These are phyloP conservation scores for Fregetta grallaria DNA, from an alignment of 2,113 vertebrate species.

Conservation along the genomic window DNA sequence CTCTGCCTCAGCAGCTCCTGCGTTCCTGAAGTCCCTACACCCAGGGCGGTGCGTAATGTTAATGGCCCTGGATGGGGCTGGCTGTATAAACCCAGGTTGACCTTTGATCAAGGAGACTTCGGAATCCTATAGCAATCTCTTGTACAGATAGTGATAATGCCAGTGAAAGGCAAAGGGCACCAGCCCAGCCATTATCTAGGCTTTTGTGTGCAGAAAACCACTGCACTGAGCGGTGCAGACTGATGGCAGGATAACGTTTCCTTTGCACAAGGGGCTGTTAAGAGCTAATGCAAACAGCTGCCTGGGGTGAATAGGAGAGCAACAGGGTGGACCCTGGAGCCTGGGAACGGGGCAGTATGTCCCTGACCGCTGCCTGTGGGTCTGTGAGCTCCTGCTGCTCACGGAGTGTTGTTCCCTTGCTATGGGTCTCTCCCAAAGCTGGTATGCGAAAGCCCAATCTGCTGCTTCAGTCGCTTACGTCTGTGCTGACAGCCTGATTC, in stretches of 20 bases:
- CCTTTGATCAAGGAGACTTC: constrained; percentile 19
- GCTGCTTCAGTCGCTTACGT: rapidly evolving
- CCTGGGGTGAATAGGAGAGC: neutral
- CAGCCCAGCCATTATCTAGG: neutral
- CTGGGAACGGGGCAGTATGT: rapidly evolving
- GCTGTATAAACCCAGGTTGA: neutral
- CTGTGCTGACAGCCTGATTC: neutral
- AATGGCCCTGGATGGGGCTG: neutral
- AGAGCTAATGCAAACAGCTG: neutral
- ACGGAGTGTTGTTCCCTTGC: rapidly evolving
- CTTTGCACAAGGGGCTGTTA: neutral
- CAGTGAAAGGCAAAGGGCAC: neutral
- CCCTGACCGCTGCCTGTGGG: neutral
- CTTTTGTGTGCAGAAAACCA: neutral
- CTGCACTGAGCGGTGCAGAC: neutral
- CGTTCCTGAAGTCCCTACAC: neutral
- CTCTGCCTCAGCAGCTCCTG: neutral
- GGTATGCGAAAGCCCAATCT: neutral
- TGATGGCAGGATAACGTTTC: neutral
- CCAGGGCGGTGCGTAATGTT: neutral
- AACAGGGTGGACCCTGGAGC: neutral
- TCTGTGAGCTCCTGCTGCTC: neutral
- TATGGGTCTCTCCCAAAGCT: neutral
- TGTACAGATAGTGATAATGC: neutral
- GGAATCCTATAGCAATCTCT: neutral